These are phyloP conservation scores for Maccullochella peelii DNA, from an alignment of 2,113 vertebrate genomes.

Conservation along the genomic window DNA sequence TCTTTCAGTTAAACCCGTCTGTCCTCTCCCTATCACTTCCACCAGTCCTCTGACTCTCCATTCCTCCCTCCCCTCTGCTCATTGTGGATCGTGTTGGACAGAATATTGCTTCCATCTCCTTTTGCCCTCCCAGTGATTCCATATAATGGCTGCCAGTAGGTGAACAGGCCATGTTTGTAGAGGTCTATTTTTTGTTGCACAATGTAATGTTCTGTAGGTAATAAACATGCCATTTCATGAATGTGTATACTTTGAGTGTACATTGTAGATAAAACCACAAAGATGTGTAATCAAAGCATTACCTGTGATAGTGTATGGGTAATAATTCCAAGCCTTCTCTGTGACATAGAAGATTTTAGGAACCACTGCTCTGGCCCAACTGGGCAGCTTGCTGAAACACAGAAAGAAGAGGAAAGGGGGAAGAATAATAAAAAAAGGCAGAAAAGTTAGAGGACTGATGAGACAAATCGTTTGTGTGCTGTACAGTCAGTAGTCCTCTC, in stretches of 20 bases:
- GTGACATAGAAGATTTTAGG: constrained; percentile 97
- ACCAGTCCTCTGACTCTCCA: not conserved
- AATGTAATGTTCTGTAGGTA: not conserved
- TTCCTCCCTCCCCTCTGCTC: not conserved
- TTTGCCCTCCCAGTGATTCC: constrained; percentile 40
- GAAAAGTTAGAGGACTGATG: not conserved
- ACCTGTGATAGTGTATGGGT: constrained; percentile 88
- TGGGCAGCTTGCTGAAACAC: constrained; percentile 91
- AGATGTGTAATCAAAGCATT: constrained; percentile 1
- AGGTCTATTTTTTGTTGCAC: not conserved
- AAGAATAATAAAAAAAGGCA: not conserved
- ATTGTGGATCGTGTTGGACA: not conserved
- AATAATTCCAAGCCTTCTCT: constrained; percentile 98
- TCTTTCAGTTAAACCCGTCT: not conserved
- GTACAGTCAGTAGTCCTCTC: not conserved
- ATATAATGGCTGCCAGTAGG: constrained; percentile 24
- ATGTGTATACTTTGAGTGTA: not conserved
- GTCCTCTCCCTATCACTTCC: not conserved
- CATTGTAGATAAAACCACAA: not conserved
- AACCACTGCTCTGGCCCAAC: constrained; percentile 95
- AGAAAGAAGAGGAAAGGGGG: constrained; percentile 56
- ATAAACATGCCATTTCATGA: not conserved
- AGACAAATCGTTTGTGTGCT: constrained; percentile 13
- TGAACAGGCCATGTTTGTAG: constrained; percentile 4
- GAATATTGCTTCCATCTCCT: constrained; percentile 28